Percentiles rank a stretch among this genome's conserved stretches.
phyloP scores from a whole-genome alignment of 2,888 invertebrate genomes.

The Cephus pygmeus region DNA sequence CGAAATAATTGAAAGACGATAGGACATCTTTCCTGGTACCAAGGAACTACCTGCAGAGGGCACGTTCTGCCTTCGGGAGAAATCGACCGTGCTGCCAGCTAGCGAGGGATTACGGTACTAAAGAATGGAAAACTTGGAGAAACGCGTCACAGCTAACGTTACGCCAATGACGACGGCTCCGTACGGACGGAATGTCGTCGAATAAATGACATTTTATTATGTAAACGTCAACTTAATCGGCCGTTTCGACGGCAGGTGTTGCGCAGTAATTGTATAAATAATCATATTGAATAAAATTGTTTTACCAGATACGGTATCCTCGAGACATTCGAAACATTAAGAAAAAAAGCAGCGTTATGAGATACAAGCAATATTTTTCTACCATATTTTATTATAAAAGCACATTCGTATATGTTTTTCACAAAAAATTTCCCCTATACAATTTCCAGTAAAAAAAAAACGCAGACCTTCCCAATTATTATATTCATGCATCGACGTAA shows the following conservation, averaged over 20 bases:
- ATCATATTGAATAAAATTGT: neutral
- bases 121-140: neutral
- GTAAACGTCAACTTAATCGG: constrained; percentile 22
- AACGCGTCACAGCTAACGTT: neutral
- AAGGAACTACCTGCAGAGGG: neutral
- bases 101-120: neutral
- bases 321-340: neutral
- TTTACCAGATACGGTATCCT: neutral
- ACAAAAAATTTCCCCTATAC: neutral
- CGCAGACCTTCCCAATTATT: too few relatives aligned
- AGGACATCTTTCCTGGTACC: neutral
- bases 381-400: neutral
- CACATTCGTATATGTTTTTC: neutral
- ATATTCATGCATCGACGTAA: too few relatives aligned
- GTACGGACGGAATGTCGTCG: constrained; percentile 13
- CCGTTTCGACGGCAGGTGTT: constrained; percentile 4
- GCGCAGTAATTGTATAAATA: neutral
- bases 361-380: neutral
- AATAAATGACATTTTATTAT: constrained; percentile 27
- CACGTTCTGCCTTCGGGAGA: neutral
- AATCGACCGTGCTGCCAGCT: neutral
- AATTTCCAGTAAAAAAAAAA: too few relatives aligned
- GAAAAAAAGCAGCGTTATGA: neutral
- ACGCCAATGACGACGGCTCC: neutral
- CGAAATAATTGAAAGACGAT: neutral